phyloP scores from a whole-genome alignment of 1,140 invertebrate genomes.

The Megalonaias nervosa region DNA sequence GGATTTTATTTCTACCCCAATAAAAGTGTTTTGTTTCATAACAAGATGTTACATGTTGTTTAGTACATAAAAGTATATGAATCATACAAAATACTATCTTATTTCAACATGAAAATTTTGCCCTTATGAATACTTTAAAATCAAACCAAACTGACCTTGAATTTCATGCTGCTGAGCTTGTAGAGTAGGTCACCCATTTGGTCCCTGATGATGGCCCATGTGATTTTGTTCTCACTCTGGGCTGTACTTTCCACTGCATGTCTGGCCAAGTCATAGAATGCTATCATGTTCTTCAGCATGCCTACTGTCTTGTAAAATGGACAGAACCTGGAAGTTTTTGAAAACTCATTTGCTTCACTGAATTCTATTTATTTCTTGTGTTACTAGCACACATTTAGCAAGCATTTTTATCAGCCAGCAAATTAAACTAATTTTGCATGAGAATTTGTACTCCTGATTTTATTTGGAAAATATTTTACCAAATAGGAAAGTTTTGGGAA shows the following conservation, averaged over 20 bases:
- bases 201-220: constrained; percentile 97
- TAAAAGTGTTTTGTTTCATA: not conserved
- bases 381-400: too few relatives aligned
- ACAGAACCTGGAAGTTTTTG: constrained; percentile 83
- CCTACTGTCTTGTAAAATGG: constrained; percentile 99
- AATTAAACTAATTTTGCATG: too few relatives aligned
- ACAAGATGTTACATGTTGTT: not conserved
- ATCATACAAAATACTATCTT: not conserved
- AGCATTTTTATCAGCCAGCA: too few relatives aligned
- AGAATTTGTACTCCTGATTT: too few relatives aligned
- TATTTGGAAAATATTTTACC: too few relatives aligned
- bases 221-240: constrained; percentile 99
- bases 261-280: constrained; percentile 98
- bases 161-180: constrained; percentile 99
- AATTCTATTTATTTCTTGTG: too few relatives aligned
- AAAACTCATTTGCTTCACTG: too few relatives aligned
- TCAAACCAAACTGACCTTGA: constrained; percentile 83
- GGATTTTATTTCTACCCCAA: not conserved
- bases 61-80: not conserved
- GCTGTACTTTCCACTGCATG: constrained; percentile 99
- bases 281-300: constrained; percentile 99
- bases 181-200: constrained; percentile 97
- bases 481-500: too few relatives aligned
- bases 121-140: not conserved
- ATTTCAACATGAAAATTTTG: not conserved